phyloP scores from a whole-genome alignment of 1,140 invertebrate genomes.

The Halictus rubicundus region DNA sequence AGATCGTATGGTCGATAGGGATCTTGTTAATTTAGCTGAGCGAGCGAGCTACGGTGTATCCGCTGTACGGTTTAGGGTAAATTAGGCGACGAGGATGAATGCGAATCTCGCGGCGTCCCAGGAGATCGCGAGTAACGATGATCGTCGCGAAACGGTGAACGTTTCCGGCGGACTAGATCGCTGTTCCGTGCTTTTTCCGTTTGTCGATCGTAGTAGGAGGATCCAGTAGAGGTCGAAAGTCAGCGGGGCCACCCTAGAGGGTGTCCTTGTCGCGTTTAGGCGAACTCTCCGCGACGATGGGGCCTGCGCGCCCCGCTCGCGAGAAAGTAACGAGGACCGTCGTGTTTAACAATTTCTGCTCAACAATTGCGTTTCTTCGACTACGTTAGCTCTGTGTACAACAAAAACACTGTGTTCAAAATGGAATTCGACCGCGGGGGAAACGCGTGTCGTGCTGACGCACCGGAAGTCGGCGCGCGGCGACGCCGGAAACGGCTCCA shows the following conservation, averaged over 20 bases:
- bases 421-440: background rate
- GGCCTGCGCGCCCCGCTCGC: too few species aligned
- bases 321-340: too few species aligned
- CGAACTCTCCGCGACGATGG: too few species aligned
- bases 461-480: too few species aligned
- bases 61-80: background rate
- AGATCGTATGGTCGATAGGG: background rate
- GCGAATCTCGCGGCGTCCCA: background rate
- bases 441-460: background rate
- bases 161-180: background rate
- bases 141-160: background rate
- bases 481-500: too few species aligned
- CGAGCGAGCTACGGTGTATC: background rate
- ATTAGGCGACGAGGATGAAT: background rate
- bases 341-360: background rate
- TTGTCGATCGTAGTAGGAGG: background rate
- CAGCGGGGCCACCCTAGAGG: background rate
- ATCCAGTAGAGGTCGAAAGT: background rate
- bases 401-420: conserved; percentile 21
- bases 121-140: background rate
- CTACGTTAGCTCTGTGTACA: background rate
- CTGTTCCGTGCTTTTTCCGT: conserved; percentile 7
- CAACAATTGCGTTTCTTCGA: conserved; percentile 10
- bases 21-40: background rate
- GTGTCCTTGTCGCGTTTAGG: background rate